Base-by-base conservation (phyloP, 2,888 invertebrate genomes). In the Synergus umbraculus region DNA sequence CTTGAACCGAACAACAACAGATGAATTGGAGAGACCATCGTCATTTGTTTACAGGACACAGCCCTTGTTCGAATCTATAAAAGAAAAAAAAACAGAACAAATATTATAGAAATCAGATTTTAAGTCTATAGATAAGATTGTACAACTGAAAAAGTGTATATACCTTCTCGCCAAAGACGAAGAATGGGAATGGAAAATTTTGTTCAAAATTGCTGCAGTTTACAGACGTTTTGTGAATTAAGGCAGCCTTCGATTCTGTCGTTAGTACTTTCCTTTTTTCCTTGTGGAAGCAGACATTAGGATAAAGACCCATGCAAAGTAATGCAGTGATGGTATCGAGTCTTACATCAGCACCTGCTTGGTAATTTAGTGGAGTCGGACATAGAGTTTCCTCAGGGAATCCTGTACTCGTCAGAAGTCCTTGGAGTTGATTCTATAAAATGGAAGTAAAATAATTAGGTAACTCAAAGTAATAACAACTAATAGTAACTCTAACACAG, bases 81-180 rank as follows among this genome's bases (percentile, higher is more conserved):
- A 18, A 29, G 78, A 63, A 82, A 79, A 60, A 29, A 29, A 29
- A 29, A 29, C 29, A 29, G 29, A 29, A 29, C 3, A 29, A 29
- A 29, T 29, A 29, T 29, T 29, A 29, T 29, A 29, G 29, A 3
- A 29, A 29, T 3, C 3, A 29, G 29, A 29, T 29, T 29, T 29
- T 0, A 29, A 3, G 3, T 29, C 29, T 3, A 3, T 29, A 29
- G 29, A 29, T 29, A 29, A 29, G 29, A 29, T 29, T 29, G 29
- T 29, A 3, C 29, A 29, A 29, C 29, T 29, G 29, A 3, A 29
- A 29, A 3, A 29, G 3, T 29, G 3, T 98, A 92, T 99, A 83
- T 88, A 95, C 95, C 93, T 99, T 99, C 93, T 99, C 99, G 0
- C 99, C 98, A 92, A 99, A 99, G 79, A 99, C 97, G 91, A 99